Base-by-base conservation (phyloP, 2,888 invertebrate species). In the Dinocampus coccinellae region DNA sequence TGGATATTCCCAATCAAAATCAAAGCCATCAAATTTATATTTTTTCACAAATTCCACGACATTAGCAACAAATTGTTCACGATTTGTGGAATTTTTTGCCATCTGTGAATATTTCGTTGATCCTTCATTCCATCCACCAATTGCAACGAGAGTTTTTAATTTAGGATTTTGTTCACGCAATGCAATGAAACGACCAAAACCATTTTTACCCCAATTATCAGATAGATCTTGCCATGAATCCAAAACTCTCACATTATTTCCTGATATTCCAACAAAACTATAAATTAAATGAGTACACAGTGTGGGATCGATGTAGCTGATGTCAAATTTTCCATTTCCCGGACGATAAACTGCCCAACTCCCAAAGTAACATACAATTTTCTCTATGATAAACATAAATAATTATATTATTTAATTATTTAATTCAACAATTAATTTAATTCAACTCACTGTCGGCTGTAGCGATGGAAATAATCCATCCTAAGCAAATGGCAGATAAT, bases 281-380 rank as follows among this genome's bases (percentile, higher is more conserved):
- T 95, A 96, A 13, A 94, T 90, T 57, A 93, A 69, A 81, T 95
- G 95, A 0, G 95, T 94, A 83, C 95, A 95, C 0, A 93, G 87
- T 20, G 85, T 85, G 0, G 93, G 90, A 80, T 94, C 91, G 22
- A 95, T 92, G 66, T 92, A 81, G 11, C 90, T 90, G 0, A 94
- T 91, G 16, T 91, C 89, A 78, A 92, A 94, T 82, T 91, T 90
- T 0, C 94, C 94, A 62, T 88, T 82, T 0, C 91, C 92, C 0
- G 84, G 84, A 52, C 94, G 90, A 80, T 94, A 94, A 0, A 90
- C 91, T 0, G 94, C 91, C 95, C 95, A 95, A 4, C 92, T 91
- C 2, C 94, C 93, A 77, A 91, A 93, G 85, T 95, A 95, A 79
- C 95, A 95, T 2, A 66, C 66, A 24, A 66, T 39, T 36, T 66